Percentiles rank a stretch among this genome's conserved stretches.
Conservation (phyloP, 2,113 vertebrate genomes). For the Lepisosteus oculatus region DNA sequence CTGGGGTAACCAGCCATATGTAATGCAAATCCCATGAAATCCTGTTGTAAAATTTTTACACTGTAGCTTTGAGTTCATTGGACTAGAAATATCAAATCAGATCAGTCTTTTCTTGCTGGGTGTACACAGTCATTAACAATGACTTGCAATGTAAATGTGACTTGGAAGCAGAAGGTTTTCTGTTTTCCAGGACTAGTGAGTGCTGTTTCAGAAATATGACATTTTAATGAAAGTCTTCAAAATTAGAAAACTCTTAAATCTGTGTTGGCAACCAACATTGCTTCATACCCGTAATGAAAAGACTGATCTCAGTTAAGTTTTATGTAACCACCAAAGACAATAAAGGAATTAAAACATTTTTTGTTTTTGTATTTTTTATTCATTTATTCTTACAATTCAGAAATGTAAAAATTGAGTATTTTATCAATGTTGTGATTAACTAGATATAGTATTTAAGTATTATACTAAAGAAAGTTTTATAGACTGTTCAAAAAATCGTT, state of each 20-base stretch:
- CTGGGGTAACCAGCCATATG: too few species aligned
- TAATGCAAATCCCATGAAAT: too few species aligned
- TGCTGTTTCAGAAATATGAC: constrained; percentile 24
- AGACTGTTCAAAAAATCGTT: constrained; percentile 20
- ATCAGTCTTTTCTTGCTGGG: background rate
- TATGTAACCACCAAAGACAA: too few species aligned
- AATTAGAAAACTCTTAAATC: too few species aligned
- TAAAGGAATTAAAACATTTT: constrained; percentile 8
- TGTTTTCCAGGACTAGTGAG: constrained; percentile 20
- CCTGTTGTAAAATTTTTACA: too few species aligned
- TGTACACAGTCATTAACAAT: background rate
- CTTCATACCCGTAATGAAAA: too few species aligned
- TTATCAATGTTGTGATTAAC: constrained; percentile 39
- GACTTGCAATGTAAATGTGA: constrained; percentile 17
- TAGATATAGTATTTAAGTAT: constrained; percentile 34
- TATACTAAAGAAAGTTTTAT: constrained; percentile 27
- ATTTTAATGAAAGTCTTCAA: constrained; percentile 11
- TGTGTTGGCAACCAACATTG: too few species aligned
- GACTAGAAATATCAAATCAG: background rate
- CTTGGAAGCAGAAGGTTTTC: constrained; percentile 14
- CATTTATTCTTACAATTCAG: constrained; percentile 38
- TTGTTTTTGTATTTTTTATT: constrained; percentile 27
- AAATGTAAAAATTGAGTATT: constrained; percentile 41
- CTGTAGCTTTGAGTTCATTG: too few species aligned
- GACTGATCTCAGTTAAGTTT: too few species aligned